Base-by-base conservation (phyloP, 2,113 vertebrate species). In the Cyprinodon brontotheroides region DNA sequence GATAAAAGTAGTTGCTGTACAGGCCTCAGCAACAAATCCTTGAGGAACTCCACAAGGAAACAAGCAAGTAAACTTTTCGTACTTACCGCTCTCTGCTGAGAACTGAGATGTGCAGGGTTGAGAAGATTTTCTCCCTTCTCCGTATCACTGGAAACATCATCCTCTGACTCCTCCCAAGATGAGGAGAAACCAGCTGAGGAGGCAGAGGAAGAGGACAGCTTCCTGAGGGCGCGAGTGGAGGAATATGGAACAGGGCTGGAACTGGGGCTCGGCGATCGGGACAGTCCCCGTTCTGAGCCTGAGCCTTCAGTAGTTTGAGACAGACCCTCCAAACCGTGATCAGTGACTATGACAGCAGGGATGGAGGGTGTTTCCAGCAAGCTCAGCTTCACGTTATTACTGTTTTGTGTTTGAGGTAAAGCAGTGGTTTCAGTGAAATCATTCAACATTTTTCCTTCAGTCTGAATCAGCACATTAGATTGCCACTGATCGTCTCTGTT, bases 151-250 rank as follows among this genome's bases (percentile, higher is more conserved):
- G 97, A 98, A 66, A 98, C 95, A 80, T 99, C 98, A 68, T 99
- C 98, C 83, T 99, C 97, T 0, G 98, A 99, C 84, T 99, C 98
- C 40, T 99, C 98, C 92, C 96, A 98, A 67, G 98, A 99, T 0
- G 98, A 99, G 59, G 97, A 99, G 90, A 99, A 99, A 40, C 98
- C 98, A 0, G 97, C 96, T 40, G 98, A 99, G 65, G 97, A 99
- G 3, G 97, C 95, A 0, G 98, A 99, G 36, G 98, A 99, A 0
- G 98, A 99, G 0, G 98, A 99, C 73, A 99, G 94, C 84, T 99
- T 99, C 84, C 98, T 93, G 66, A 96, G 75, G 0, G 94, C 90
- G 79, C 84, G 85, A 4, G 13, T 37, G 17, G 95, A 82, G 11
- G 71, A 81, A 86, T 83, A 79, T 0, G 70, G 68, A 15, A 84